phyloP scores from a whole-genome alignment of 1,140 invertebrate species.

The Antheraea pernyi region DNA sequence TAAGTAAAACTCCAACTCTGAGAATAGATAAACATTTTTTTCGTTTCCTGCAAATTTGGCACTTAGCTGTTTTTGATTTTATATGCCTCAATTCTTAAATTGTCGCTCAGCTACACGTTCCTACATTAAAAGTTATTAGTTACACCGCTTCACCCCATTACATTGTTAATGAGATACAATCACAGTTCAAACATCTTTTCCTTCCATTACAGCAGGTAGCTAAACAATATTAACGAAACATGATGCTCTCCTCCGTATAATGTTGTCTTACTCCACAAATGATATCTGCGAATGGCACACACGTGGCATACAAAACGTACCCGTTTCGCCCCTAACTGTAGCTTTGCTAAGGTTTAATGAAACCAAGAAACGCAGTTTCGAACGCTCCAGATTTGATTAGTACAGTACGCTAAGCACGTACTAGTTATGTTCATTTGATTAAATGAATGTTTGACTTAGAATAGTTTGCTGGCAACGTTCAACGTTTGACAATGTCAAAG shows the following conservation, averaged over 20 bases:
- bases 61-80: too few species aligned
- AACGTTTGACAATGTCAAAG: conserved; percentile 27
- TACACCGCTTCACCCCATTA: not conserved
- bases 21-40: too few species aligned
- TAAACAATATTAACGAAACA: conserved; percentile 21
- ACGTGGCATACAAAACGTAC: conserved; percentile 34
- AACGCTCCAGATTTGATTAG: conserved; percentile 46
- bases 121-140: not conserved
- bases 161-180: not conserved
- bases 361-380: conserved; percentile 37
- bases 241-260: conserved; percentile 22
- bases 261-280: conserved; percentile 32
- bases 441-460: conserved; percentile 41
- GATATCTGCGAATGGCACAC: conserved; percentile 35
- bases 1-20: too few species aligned
- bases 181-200: not conserved
- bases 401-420: conserved; percentile 40
- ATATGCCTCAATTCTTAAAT: too few species aligned
- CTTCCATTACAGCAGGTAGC: conserved; percentile 24
- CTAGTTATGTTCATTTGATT: conserved; percentile 52
- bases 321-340: conserved; percentile 19
- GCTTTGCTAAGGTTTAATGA: conserved; percentile 42
- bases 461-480: conserved; percentile 38
- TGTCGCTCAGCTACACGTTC: not conserved
- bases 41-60: too few species aligned